Conservation (phyloP, 2,888 invertebrate species). For the Cephus nigrinus region DNA sequence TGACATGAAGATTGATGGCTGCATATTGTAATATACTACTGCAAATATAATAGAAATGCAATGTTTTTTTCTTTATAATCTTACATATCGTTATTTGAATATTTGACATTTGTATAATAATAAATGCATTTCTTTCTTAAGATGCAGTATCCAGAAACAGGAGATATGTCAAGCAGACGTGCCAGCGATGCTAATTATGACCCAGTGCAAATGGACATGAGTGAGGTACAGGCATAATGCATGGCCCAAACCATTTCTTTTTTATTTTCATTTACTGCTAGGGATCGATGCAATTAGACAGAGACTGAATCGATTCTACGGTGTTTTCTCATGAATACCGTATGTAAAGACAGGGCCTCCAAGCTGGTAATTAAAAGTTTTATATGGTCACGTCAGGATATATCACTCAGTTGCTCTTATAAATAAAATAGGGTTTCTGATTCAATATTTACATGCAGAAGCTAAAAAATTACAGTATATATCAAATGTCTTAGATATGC, state of each 20-base stretch:
- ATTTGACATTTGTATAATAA: neutral
- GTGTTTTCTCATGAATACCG: conserved; percentile 28
- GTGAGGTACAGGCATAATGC: conserved; percentile 71
- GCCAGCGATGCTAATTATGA: conserved; percentile 79
- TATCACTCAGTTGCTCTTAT: neutral
- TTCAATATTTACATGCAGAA: neutral
- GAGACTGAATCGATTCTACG: conserved; percentile 38
- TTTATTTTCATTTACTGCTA: neutral
- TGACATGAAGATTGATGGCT: neutral
- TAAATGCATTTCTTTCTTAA: conserved; percentile 29
- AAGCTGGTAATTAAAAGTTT: conserved; percentile 28
- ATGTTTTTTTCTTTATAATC: conserved; percentile 18
- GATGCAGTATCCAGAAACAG: conserved; percentile 42
- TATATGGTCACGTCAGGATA: conserved; percentile 30
- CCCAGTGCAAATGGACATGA: conserved; percentile 83
- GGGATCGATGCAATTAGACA: conserved; percentile 27
- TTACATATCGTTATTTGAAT: neutral
- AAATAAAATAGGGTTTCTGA: neutral
- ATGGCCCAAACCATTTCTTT: conserved; percentile 17
- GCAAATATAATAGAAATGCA: neutral
- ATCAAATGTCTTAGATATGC: neutral
- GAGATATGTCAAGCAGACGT: conserved; percentile 54
- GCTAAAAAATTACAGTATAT: neutral
- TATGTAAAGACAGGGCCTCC: conserved; percentile 32
- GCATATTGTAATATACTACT: neutral